Base-by-base conservation (phyloP, 2,113 vertebrate genomes). In the Blennius ocellaris region DNA sequence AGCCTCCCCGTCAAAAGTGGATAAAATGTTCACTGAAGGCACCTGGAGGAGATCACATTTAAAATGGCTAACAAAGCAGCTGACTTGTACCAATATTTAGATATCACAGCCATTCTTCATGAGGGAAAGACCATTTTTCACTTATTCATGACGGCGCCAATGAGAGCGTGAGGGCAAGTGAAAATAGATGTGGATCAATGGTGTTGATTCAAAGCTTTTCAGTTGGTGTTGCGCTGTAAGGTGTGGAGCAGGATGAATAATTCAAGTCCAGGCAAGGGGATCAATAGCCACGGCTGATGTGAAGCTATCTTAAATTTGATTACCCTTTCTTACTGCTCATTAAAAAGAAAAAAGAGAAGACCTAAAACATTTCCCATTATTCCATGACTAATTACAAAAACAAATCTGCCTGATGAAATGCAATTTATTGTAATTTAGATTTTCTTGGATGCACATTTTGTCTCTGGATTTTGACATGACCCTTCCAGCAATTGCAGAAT, bases 41-140 rank as follows among this genome's bases (percentile, higher is more conserved):
- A 83, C 73, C 83, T 78, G 41, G 43, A 81, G 68, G 58, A 77
- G 72, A 81, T 79, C 58, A 7, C 55, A 66, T 80, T 65, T 41
- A 59, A 75, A 90, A 88, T 67, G 16, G 61, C 74, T 47, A 52
- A 83, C 8, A 9, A 6, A 4, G 54, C 39, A 73, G 57, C 43
- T 69, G 68, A 21, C 16, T 51, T 63, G 5, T 54, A 58, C 57
- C 59, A 85, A 80, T 81, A 80, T 78, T 86, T 87, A 71, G 65
- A 82, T 66, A 64, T 78, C 37, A 44, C 30, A 55, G 48, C 12
- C 16, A 47, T 44, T 65, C 40, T 17, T 12, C 38, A 10, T 14
- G 48, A 12, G 8, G 49, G 11, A 44, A 30, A 30, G 21, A 30
- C 21, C 21, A 30, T 30, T 30, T 30, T 30, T 30, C 21, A 30